Evolutionary conservation across 2,113 vertebrate genomes (phyloP).

Genomic region (Puffinus mauretanicus): DNA sequence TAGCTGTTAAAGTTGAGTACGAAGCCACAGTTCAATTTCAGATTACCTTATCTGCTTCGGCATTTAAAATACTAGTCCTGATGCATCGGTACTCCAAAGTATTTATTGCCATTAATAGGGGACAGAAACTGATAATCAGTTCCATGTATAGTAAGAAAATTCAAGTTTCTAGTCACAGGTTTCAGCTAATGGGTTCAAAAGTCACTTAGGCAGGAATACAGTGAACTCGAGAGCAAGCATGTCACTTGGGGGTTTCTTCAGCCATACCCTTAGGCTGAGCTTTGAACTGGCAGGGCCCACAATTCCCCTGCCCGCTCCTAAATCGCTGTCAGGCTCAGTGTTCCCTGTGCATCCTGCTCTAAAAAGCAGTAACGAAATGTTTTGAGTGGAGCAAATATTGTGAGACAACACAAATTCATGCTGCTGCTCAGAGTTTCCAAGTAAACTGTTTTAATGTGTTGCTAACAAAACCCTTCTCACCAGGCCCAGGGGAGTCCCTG

Average conservation of each 20-base stretch:
- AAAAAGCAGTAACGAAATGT: neutral
- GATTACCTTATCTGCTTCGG: neutral
- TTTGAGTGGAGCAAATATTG: neutral
- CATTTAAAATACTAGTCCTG: neutral
- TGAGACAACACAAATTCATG: neutral
- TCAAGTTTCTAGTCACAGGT: neutral
- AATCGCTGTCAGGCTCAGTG: neutral
- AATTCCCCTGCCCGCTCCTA: neutral
- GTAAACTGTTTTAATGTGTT: neutral
- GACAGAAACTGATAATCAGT: neutral
- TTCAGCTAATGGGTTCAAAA: neutral
- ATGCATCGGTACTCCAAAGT: neutral
- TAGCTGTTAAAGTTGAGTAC: neutral
- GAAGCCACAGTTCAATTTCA: neutral
- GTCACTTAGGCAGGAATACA: neutral
- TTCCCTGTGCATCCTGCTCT: neutral
- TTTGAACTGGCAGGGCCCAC: neutral
- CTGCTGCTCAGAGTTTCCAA: neutral
- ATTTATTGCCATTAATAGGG: neutral
- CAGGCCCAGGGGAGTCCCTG: neutral
- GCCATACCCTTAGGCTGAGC: neutral
- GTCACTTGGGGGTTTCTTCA: neutral
- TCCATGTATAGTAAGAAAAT: neutral
- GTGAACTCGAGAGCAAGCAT: neutral
- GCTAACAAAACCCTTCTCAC: neutral